phyloP scores from a whole-genome alignment of 2,113 vertebrate genomes.

The Periophthalmodon schlosseri region DNA sequence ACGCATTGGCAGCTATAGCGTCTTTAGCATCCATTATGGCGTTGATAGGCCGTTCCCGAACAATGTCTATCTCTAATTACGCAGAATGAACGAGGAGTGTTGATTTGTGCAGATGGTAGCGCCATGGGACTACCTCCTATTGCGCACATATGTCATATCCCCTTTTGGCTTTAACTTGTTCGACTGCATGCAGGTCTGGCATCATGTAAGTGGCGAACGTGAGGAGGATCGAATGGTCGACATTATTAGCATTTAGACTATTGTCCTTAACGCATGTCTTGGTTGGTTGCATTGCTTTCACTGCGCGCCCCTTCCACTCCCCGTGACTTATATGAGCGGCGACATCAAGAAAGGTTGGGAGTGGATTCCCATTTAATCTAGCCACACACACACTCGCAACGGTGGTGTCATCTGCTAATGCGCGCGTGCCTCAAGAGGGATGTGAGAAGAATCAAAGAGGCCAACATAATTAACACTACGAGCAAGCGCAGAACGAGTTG shows the following conservation, averaged over 20 bases:
- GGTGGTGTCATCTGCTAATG: conserved; percentile 5
- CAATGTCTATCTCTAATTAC: background rate
- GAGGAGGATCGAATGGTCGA: background rate
- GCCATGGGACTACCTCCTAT: background rate
- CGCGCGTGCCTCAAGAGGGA: background rate
- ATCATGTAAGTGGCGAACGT: background rate
- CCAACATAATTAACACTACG: background rate
- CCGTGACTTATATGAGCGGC: background rate
- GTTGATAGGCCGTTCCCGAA: background rate
- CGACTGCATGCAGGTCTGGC: background rate
- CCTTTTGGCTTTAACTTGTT: background rate
- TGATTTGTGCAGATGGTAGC: conserved; percentile 2
- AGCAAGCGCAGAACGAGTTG: background rate
- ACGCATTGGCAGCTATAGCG: background rate
- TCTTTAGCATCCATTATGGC: background rate
- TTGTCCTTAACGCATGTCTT: background rate
- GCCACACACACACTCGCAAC: background rate
- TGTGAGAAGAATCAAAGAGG: conserved; percentile 7
- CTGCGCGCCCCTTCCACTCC: background rate
- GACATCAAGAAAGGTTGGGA: background rate
- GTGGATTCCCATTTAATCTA: conserved; percentile 6
- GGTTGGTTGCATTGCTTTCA: background rate
- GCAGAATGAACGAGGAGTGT: background rate
- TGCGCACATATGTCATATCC: background rate
- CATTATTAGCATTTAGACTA: conserved; percentile 10